Evolutionary conservation across 37 sponge, comb jelly and placozoan species (phyloP).

Genomic region (Amphimedon queenslandica): DNA sequence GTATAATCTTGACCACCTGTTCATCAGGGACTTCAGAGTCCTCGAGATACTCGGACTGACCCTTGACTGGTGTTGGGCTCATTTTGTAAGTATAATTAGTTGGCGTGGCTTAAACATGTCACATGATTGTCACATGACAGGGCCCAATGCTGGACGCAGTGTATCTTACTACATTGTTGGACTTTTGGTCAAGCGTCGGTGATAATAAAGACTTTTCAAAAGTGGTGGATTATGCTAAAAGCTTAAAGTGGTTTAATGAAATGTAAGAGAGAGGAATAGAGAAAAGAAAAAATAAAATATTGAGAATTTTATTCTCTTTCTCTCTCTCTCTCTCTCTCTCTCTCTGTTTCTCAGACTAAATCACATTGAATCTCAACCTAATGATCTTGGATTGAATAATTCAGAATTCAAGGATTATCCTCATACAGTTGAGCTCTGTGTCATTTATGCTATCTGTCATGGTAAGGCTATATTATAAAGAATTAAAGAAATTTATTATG

Average conservation of each 20-base stretch:
- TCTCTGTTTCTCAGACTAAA: conserved; percentile 21
- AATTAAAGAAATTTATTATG: too few species aligned
- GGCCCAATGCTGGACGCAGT: neutral
- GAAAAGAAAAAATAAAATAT: too few species aligned
- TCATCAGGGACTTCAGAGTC: neutral
- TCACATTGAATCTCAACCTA: too few species aligned
- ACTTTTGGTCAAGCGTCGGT: neutral
- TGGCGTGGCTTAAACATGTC: too few species aligned
- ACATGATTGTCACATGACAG: neutral
- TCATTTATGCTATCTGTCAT: too few species aligned
- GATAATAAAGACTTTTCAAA: neutral
- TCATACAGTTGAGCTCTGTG: too few species aligned
- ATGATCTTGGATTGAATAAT: too few species aligned
- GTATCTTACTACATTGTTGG: neutral
- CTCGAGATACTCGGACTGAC: neutral
- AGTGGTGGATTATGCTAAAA: neutral
- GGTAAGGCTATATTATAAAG: too few species aligned
- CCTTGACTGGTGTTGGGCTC: neutral
- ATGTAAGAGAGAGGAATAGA: too few species aligned
- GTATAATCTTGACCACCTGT: neutral
- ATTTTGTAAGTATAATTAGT: neutral
- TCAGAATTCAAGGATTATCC: too few species aligned
- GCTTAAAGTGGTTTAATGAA: neutral
- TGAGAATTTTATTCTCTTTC: too few species aligned
- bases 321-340: conserved; percentile 30